phyloP scores from a whole-genome alignment of 2,113 vertebrate genomes.

The Murina feae region DNA sequence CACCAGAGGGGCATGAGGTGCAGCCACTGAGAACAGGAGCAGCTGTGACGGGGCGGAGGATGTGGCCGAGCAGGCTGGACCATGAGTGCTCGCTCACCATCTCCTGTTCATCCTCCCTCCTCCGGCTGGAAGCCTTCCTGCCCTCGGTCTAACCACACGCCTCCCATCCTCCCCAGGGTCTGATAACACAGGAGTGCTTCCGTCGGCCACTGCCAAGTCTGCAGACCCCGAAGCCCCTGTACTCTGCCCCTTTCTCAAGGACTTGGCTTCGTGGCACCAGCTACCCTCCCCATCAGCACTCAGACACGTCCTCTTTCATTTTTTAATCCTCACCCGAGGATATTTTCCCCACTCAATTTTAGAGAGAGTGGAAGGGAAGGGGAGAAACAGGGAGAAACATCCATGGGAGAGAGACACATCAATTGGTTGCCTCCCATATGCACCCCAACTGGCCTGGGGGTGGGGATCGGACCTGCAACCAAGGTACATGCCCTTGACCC shows the following conservation, averaged over 20 bases:
- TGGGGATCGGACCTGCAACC: not conserved
- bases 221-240: not conserved
- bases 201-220: not conserved
- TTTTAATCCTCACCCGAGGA: too few relatives aligned
- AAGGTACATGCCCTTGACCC: not conserved
- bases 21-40: not conserved
- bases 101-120: not conserved
- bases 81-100: fast-evolving
- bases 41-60: fast-evolving
- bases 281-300: not conserved
- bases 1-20: not conserved
- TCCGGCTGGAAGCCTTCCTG: not conserved
- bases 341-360: not conserved
- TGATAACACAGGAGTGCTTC: not conserved
- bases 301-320: not conserved
- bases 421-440: not conserved
- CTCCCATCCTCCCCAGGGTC: not conserved
- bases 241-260: not conserved
- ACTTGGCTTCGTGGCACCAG: not conserved
- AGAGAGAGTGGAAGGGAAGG: not conserved
- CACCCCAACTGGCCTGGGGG: too few relatives aligned
- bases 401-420: not conserved
- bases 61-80: fast-evolving
- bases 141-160: not conserved
- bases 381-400: not conserved